Base-by-base conservation (phyloP, 2,888 invertebrate genomes). In the Caenorhabditis virilis region DNA sequence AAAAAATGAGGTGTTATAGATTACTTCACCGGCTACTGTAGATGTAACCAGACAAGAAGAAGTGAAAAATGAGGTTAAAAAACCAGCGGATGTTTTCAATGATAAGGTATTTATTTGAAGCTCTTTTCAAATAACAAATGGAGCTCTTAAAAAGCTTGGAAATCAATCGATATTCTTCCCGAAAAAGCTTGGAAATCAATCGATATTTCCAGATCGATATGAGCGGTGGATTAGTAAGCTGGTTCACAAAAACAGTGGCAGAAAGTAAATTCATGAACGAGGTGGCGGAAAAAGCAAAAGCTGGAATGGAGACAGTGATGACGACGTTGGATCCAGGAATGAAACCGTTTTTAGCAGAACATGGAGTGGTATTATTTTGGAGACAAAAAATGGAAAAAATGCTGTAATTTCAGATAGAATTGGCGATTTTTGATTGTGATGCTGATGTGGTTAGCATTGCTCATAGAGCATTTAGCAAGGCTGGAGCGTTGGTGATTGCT, bases 321-420 rank as follows among this genome's bases (percentile, higher is more conserved):
- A 73, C 70, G 9, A 73, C 73, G 6, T 42, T 73, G 23, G 73
- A 73, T 53, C 73, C 73, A 3, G 73, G 73, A 42, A 73, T 73
- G 73, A 69, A 66, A 41, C 65, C 64, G n/a, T 70, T 71, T 48
- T 47, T 73, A 4, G 55, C 66, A 0, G 69, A 65, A 11, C 60
- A 63, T 39, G 72, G 69, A 38, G 62, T 62, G 25, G 69, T 69
- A 9, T n/a, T n/a, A n/a, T n/a, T n/a, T n/a, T n/a, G n/a, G n/a
- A n/a, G 50, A 63, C 38, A 36, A 51, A 26, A 51, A 51, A 1
- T 35, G 3, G 11, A 11, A 38, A 39, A 5, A 15, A 23, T 15
- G 23, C 18, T 45, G 22, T 23, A 47, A 35, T 47, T 49, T 11
- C 47, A 61, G 61, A 58, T 63, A 18, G 58, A 57, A 25, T 50